Evolutionary conservation across 2,113 vertebrate genomes (phyloP).

Genomic region (Procavia capensis): DNA sequence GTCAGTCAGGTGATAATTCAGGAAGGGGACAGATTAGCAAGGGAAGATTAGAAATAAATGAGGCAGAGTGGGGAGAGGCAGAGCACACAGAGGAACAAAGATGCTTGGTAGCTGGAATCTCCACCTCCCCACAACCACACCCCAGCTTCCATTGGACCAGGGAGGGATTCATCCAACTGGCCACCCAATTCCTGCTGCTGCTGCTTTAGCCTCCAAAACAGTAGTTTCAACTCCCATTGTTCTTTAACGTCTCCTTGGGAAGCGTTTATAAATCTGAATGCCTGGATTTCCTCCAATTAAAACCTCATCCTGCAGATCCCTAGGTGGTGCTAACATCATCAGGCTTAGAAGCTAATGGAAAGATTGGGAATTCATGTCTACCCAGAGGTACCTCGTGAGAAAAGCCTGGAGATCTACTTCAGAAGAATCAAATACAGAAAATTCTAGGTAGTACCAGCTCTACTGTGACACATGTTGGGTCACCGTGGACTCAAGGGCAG

Average conservation of each 20-base stretch:
- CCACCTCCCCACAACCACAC: fast-evolving
- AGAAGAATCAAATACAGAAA: no score
- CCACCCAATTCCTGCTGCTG: not conserved
- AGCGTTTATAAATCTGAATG: no score
- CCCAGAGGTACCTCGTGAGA: no score
- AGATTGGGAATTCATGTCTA: no score
- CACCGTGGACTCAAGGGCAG: no score
- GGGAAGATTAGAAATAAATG: not conserved
- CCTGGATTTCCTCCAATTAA: not conserved
- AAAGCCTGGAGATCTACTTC: no score
- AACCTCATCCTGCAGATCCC: not conserved
- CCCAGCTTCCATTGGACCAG: not conserved
- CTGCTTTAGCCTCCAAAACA: not conserved
- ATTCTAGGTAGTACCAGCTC: no score
- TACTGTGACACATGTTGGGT: no score
- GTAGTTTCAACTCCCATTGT: not conserved
- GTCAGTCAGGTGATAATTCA: not conserved
- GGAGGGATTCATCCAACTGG: not conserved
- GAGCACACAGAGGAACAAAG: not conserved
- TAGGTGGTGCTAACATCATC: no score
- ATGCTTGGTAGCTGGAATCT: not conserved
- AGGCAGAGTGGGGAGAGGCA: not conserved
- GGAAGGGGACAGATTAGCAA: not conserved
- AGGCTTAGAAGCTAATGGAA: no score
- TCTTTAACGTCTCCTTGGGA: not conserved